These are phyloP conservation scores for Biston betularia DNA, from an alignment of 2,888 invertebrate species.

Conservation along the genomic window DNA sequence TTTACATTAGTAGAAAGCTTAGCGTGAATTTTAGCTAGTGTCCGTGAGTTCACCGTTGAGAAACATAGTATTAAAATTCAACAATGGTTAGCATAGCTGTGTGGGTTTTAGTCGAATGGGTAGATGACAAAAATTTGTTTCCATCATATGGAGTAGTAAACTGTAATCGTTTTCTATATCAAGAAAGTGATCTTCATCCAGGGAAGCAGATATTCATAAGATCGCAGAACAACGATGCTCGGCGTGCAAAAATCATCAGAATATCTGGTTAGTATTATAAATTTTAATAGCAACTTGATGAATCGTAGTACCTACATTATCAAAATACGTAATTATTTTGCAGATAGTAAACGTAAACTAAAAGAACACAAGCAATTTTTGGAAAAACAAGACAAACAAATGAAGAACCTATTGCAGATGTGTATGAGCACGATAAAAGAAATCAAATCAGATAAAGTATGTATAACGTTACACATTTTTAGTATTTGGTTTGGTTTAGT, in stretches of 20 bases:
- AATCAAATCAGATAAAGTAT: slow-evolving; percentile 62
- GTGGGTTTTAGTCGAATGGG: slow-evolving; percentile 73
- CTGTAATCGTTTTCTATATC: slow-evolving; percentile 50
- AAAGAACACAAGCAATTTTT: slow-evolving; percentile 60
- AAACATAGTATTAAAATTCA: slow-evolving; percentile 27
- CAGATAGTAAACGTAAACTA: slow-evolving; percentile 62
- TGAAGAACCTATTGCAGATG: slow-evolving; percentile 63
- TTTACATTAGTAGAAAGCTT: slow-evolving; percentile 23
- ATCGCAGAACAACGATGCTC: slow-evolving; percentile 50
- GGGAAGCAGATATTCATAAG: slow-evolving; percentile 60
- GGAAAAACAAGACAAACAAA: slow-evolving; percentile 63
- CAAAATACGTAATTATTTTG: not conserved
- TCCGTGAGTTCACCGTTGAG: slow-evolving; percentile 34
- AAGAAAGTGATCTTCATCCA: slow-evolving; percentile 53
- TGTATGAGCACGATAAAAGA: slow-evolving; percentile 68
- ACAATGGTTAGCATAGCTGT: slow-evolving; percentile 55
- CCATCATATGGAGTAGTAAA: slow-evolving; percentile 65
- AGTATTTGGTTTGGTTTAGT: too few species aligned
- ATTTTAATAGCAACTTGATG: not conserved
- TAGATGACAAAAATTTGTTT: slow-evolving; percentile 60
- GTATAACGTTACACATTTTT: slow-evolving; percentile 9
- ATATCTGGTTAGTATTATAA: slow-evolving; percentile 60
- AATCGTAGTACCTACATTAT: not conserved
- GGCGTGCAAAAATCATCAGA: slow-evolving; percentile 61
- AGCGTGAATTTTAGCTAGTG: slow-evolving; percentile 41